Base-by-base conservation (phyloP, 1,140 invertebrate species). In the Ceratitis capitata region DNA sequence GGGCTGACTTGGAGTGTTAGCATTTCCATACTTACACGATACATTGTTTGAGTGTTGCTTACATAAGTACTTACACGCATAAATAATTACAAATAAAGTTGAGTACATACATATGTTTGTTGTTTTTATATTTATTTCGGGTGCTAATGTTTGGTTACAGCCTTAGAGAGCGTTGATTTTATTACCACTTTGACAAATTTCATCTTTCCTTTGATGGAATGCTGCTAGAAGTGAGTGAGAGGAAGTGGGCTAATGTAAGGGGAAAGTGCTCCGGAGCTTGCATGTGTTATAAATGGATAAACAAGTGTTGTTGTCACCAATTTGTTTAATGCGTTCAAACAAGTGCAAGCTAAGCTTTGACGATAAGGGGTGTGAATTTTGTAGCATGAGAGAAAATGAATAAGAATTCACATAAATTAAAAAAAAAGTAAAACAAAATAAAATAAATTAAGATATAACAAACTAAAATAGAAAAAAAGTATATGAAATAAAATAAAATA, bases 121-220 rank as follows among this genome's bases (percentile, higher is more conserved):
- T 69, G 32, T 69, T 32, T 39, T 19, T 5, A 14, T 39, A 14
- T 39, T 39, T 78, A 45, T 42, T 42, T 78, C 45, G 39, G 35
- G 69, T 42, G 39, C 39, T 45, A 78, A 78, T 78, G 69, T 78
- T 78, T 45, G 39, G 32, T 39, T 78, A 3, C 32, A 35, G 7
- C 19, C 14, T 45, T 78, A 35, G 69, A n/a, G n/a, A 39, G 69
- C 69, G 69, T 39, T 78, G 35, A 78, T 78, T 78, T 78, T 78
- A 78, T 78, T 78, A 78, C 69, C 69, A 47, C 35, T 78, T 78
- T 42, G 69, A 78, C 69, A 78, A 78, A 78, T 78, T 78, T 78
- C n/a, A n/a, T n/a, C 69, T 78, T 26, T 45, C n/a, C 69, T 78
- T 78, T 78, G 69, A 42, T 78, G 69, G 12, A 45, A 78, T 78